Conservation (phyloP, 2,113 vertebrate species). For the Bostrychus sinensis region DNA sequence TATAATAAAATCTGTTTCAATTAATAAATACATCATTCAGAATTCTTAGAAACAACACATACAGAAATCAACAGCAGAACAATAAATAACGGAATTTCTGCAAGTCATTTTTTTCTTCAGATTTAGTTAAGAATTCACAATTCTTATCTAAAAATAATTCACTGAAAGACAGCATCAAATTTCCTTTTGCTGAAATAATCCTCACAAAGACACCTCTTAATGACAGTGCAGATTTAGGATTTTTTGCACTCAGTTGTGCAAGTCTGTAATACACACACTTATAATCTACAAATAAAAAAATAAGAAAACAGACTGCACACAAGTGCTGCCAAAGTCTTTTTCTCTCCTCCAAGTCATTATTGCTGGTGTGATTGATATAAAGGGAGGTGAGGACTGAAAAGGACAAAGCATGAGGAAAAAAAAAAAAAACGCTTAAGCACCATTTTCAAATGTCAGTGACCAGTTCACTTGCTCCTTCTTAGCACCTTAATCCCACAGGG, state of each 20-base stretch:
- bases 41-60: constrained; percentile 71
- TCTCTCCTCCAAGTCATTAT: constrained; percentile 70
- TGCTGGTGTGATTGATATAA: constrained; percentile 79
- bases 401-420: constrained; percentile 48
- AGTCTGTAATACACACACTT: constrained; percentile 15
- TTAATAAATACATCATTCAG: constrained; percentile 84
- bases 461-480: constrained; percentile 33
- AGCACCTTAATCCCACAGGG: constrained; percentile 47
- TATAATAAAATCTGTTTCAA: constrained; percentile 79
- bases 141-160: constrained; percentile 61
- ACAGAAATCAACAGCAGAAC: constrained; percentile 49
- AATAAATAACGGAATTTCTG: constrained; percentile 76
- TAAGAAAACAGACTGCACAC: not conserved
- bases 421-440: constrained; percentile 75
- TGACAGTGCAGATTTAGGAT: constrained; percentile 15
- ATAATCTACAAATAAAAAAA: not conserved
- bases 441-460: constrained; percentile 64
- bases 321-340: constrained; percentile 36
- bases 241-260: constrained; percentile 22
- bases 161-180: constrained; percentile 33
- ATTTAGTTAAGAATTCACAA: constrained; percentile 48
- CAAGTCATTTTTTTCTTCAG: constrained; percentile 40
- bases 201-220: constrained; percentile 9
- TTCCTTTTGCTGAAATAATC: constrained; percentile 16
- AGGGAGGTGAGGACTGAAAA: constrained; percentile 7